Evolutionary conservation across 2,113 vertebrate genomes (phyloP), one percentile per base, ranked within the genome.

Genomic region (Pangasianodon gigas): DNA sequence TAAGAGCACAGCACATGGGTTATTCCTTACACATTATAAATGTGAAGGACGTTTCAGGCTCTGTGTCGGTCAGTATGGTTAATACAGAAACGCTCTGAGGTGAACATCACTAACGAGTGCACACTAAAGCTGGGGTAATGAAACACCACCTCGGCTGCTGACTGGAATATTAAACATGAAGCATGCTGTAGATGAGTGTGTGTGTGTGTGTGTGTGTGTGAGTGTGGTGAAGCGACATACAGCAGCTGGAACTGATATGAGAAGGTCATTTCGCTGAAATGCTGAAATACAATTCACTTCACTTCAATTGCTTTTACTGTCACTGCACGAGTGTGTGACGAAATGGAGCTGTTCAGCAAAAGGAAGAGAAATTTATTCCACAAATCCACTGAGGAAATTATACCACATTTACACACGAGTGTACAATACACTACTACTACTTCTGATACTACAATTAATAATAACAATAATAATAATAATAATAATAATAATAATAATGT

Each of bases 251-350:
- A 52, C 48, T 81, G 79, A 81, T 81, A 81, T 54, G 79, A 52
- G 79, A 81, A 81, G 51, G 51, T 81, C 29, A 54, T 81, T 19
- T 32, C 26, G 14, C 46, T 79, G 75, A 79, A 79, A 79, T 18
- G 6, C 79, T 81, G 48, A 54, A 81, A 81, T 32, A 81, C 48
- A 81, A 54, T 54, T 81, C 44, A 80, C 75, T 79, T 79, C 75
- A 79, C 44, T 79, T 79, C 51, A 52, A 81, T 81, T 81, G 48
- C 29, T 32, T 54, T 81, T 32, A 18, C 79, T 81, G 79, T 32
- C 79, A 54, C 79, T 32, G 51, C 1, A 4, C 16, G 14, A 81
- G 51, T 81, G 79, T 81, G 79, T 52, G 51, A 54, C 48, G 14
- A 4, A 52, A 32, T 4, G 16, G 79, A 54, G 48, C 51, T 79